phyloP scores from a whole-genome alignment of 2,888 invertebrate genomes.

The Phasia obesa region DNA sequence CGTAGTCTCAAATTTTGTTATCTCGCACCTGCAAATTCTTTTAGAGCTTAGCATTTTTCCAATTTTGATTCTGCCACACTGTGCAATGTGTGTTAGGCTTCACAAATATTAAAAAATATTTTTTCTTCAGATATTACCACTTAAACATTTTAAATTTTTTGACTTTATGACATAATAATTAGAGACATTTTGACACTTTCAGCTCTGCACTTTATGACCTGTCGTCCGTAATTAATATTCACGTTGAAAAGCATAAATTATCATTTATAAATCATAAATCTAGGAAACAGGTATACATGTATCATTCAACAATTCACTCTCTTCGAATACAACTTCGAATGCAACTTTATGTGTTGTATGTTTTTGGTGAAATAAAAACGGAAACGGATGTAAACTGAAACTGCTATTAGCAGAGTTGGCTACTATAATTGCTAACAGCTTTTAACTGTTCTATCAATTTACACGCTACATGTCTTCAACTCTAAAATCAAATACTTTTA shows the following conservation, averaged over 20 bases:
- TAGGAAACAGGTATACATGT: neutral
- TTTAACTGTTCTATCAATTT: conserved; percentile 15
- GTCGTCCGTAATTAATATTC: no score
- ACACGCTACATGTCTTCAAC: neutral
- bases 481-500: neutral
- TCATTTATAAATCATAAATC: neutral
- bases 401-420: conserved; percentile 3
- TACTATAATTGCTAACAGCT: conserved; percentile 42
- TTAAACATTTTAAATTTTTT: neutral
- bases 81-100: no score
- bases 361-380: conserved; percentile 3
- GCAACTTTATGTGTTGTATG: neutral
- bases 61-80: no score
- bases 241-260: neutral
- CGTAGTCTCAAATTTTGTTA: no score
- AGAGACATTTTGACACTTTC: no score
- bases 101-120: no score
- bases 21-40: no score
- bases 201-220: no score
- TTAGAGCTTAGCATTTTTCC: no score
- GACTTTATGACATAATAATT: neutral
- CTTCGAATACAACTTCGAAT: neutral
- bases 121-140: no score
- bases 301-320: neutral
- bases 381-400: conserved; percentile 47